phyloP scores from a whole-genome alignment of 2,113 vertebrate species.

The Dromiciops gliroides region DNA sequence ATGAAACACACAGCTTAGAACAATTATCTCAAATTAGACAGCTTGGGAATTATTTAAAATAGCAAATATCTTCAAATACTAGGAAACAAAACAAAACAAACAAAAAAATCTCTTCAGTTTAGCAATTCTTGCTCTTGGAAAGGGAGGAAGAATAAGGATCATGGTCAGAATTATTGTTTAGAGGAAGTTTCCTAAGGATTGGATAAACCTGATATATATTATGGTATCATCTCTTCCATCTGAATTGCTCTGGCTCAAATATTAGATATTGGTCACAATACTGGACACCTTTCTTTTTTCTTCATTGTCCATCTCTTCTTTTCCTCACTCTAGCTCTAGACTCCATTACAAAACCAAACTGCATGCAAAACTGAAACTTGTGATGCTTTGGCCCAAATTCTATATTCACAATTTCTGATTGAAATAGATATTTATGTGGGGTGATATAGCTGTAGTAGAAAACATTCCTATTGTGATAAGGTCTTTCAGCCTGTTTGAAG shows the following conservation, averaged over 20 bases:
- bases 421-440: not conserved
- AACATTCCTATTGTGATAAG: not conserved
- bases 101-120: not conserved
- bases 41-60: not conserved
- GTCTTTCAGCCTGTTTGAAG: not conserved
- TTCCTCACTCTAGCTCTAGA: not conserved
- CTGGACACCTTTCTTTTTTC: not conserved
- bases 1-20: not conserved
- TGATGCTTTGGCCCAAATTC: not conserved
- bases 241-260: not conserved
- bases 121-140: not conserved
- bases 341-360: not conserved
- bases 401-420: not conserved
- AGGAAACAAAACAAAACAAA: too few species aligned
- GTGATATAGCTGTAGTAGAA: not conserved
- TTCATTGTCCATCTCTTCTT: not conserved
- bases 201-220: not conserved
- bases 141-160: not conserved
- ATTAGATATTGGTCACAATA: not conserved
- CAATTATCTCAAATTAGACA: not conserved
- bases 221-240: not conserved
- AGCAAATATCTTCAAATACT: not conserved
- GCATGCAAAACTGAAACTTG: not conserved
- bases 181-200: not conserved
- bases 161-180: not conserved